These are phyloP conservation scores for Ornithoptera alexandrae DNA, from an alignment of 2,888 invertebrate species.

Conservation along the genomic window DNA sequence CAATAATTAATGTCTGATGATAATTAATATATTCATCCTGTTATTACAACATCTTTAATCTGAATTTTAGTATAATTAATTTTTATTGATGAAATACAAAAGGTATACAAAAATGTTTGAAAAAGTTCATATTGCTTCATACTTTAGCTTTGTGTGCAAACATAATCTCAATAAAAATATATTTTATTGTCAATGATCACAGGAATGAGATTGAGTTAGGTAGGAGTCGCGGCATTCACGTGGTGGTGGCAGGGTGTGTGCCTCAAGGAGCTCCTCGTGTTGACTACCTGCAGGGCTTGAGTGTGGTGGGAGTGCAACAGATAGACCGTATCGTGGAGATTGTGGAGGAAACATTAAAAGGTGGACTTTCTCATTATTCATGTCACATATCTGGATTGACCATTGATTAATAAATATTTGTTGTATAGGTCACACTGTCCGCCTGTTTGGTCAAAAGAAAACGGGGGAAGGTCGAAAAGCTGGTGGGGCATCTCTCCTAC, in stretches of 20 bases:
- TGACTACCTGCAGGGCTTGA: slow-evolving; percentile 85
- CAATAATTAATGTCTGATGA: too few relatives aligned
- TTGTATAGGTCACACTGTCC: slow-evolving; percentile 83
- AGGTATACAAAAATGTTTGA: too few relatives aligned
- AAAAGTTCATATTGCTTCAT: too few relatives aligned
- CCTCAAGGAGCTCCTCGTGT: slow-evolving; percentile 94
- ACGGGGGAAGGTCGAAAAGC: slow-evolving; percentile 87
- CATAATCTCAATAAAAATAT: too few relatives aligned
- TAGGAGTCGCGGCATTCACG: slow-evolving; percentile 85
- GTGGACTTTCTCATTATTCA: slow-evolving; percentile 49
- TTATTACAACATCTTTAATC: too few relatives aligned
- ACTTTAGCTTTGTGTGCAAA: too few relatives aligned
- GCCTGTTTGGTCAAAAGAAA: slow-evolving; percentile 88
- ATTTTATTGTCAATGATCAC: slow-evolving; percentile 28
- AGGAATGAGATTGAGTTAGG: slow-evolving; percentile 92
- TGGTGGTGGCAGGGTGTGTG: slow-evolving; percentile 98
- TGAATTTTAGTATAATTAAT: too few relatives aligned
- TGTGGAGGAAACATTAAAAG: slow-evolving; percentile 98
- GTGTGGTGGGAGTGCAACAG: slow-evolving; percentile 98
- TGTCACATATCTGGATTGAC: neutral
- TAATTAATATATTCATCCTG: too few relatives aligned
- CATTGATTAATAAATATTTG: neutral
- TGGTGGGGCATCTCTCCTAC: slow-evolving; percentile 91
- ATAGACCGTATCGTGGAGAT: slow-evolving; percentile 98
- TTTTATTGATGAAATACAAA: too few relatives aligned